Evolutionary conservation across 2,888 invertebrate species (phyloP).

Genomic region (Diloba caeruleocephala): DNA sequence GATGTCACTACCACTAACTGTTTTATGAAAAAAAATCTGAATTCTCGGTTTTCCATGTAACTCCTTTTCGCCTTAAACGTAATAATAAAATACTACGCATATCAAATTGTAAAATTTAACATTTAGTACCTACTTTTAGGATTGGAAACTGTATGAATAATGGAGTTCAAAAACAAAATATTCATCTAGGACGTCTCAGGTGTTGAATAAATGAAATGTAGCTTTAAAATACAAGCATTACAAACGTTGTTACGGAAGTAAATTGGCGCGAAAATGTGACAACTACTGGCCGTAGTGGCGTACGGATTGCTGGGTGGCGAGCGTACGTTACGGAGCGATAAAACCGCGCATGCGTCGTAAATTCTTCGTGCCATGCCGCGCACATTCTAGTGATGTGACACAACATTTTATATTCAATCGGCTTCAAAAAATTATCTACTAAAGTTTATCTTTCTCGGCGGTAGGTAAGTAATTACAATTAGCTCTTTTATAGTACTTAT

Average conservation of each 20-base stretch:
- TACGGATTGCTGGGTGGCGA: slow-evolving; percentile 41
- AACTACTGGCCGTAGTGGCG: slow-evolving; percentile 52
- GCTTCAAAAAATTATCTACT: slow-evolving; percentile 5
- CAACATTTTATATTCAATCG: slow-evolving; percentile 11
- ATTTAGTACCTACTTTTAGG: slow-evolving; percentile 1
- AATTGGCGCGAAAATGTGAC: slow-evolving; percentile 78
- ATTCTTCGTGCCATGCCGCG: slow-evolving; percentile 67
- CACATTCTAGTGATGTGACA: slow-evolving; percentile 59
- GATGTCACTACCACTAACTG: too few species aligned
- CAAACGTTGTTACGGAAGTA: slow-evolving; percentile 47
- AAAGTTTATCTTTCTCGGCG: slow-evolving; percentile 18
- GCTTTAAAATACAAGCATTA: slow-evolving; percentile 50
- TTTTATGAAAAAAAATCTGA: too few species aligned
- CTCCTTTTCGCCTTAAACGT: too few species aligned
- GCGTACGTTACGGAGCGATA: slow-evolving; percentile 65
- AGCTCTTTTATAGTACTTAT: slow-evolving; percentile 44
- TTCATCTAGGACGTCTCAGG: not conserved
- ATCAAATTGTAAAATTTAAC: too few species aligned
- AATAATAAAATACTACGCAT: too few species aligned
- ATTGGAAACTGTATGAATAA: not conserved
- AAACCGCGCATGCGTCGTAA: slow-evolving; percentile 61
- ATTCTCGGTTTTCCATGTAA: too few species aligned
- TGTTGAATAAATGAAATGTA: slow-evolving; percentile 43
- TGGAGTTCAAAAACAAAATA: not conserved
- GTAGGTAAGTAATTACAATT: slow-evolving; percentile 39